These are phyloP conservation scores for Azemiops feae DNA, from an alignment of 2,113 vertebrate genomes.

Conservation along the genomic window DNA sequence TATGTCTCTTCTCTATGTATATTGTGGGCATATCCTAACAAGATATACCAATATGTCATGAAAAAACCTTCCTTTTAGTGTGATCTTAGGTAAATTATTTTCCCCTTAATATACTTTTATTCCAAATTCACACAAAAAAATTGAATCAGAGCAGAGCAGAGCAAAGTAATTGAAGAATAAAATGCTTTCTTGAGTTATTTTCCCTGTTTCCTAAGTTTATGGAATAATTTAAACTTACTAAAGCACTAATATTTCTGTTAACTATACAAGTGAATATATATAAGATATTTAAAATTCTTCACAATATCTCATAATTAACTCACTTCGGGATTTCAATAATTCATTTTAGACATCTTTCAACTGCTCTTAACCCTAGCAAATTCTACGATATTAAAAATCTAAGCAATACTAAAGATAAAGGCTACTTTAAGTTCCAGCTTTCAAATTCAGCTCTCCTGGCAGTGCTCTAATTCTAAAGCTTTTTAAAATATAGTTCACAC, in stretches of 20 bases:
- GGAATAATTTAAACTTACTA: conserved; percentile 53
- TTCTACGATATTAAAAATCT: conserved; percentile 72
- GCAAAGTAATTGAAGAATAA: not conserved
- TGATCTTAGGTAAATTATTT: conserved; percentile 43
- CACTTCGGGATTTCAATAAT: conserved; percentile 73
- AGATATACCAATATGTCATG: not conserved
- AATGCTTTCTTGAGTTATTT: conserved; percentile 22
- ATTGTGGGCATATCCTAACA: not conserved
- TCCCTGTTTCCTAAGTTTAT: conserved; percentile 56
- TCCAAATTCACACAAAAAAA: not conserved
- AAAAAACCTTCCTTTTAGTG: conserved; percentile 7
- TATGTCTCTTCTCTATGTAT: not conserved
- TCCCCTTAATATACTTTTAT: conserved; percentile 26
- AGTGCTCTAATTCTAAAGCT: conserved; percentile 72
- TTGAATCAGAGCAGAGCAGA: not conserved
- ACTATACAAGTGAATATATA: conserved; percentile 49
- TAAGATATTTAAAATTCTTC: conserved; percentile 65
- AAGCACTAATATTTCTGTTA: conserved; percentile 34
- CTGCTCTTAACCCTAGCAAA: conserved; percentile 77
- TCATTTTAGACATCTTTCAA: conserved; percentile 79
- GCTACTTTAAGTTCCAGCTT: conserved; percentile 77
- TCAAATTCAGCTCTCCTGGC: conserved; percentile 76
- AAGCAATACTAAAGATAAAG: conserved; percentile 77
- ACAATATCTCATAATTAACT: conserved; percentile 73
- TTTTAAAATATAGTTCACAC: conserved; percentile 71